phyloP scores from a whole-genome alignment of 1,140 invertebrate genomes.

The Achroia grisella region DNA sequence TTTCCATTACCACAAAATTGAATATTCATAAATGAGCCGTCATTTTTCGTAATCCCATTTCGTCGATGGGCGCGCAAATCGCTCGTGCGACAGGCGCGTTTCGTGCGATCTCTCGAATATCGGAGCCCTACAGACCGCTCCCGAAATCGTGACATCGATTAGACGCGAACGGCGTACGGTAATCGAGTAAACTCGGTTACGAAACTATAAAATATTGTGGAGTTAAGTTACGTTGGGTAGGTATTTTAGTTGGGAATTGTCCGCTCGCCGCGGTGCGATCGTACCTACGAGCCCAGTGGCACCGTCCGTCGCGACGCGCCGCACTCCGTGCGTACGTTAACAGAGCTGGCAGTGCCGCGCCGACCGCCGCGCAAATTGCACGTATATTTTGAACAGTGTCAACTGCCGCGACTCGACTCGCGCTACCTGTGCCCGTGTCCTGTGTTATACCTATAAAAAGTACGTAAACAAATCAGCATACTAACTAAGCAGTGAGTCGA shows the following conservation, averaged over 20 bases:
- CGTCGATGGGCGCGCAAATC: background rate
- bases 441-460: conserved; percentile 42
- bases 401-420: conserved; percentile 23
- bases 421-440: conserved; percentile 47
- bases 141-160: conserved; percentile 60
- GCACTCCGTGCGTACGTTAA: conserved; percentile 6
- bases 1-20: conserved; percentile 42
- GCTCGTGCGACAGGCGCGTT: background rate
- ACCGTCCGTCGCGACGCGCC: background rate
- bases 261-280: conserved; percentile 25
- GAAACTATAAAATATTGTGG: conserved; percentile 68
- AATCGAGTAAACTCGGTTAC: conserved; percentile 64
- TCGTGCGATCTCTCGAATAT: conserved; percentile 1
- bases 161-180: conserved; percentile 46
- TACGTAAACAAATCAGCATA: conserved; percentile 49
- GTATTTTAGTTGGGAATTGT: conserved; percentile 56
- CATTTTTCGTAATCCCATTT: conserved; percentile 1
- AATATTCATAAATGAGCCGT: conserved; percentile 38
- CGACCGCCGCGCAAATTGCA: conserved; percentile 29
- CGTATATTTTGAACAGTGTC: conserved; percentile 10
- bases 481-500: conserved; percentile 35
- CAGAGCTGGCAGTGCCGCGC: conserved; percentile 49
- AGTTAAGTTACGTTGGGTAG: conserved; percentile 57
- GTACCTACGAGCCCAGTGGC: conserved; percentile 3
- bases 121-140: conserved; percentile 29